Base-by-base conservation (phyloP, 2,113 vertebrate genomes). In the Fregetta grallaria region DNA sequence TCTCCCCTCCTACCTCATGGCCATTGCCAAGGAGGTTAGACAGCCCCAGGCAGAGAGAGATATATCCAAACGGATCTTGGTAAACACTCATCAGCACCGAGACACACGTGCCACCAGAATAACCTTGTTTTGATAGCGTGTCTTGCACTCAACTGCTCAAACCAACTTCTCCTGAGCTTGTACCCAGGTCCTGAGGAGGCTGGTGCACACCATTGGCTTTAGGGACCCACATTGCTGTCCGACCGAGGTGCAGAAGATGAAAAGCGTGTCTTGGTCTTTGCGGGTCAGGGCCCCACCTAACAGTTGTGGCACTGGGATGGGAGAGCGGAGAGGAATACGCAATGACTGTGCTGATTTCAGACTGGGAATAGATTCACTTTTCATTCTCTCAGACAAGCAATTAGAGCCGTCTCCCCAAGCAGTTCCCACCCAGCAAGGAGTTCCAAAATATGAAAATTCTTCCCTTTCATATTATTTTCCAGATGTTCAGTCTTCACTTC, bases 401-500 rank as follows among this genome's bases (percentile, higher is more conserved):
- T 68, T 92, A 94, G 86, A 94, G 74, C 40, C 3, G 9, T 87
- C 70, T 91, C 82, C 86, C 94, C 87, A 65, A 36, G 85, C 52
- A 68, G 68, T 68, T 91, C 81, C 87, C 67, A 76, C 74, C 50
- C 79, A 78, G 95, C 86, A 87, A 90, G 95, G 80, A 90, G 79
- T 72, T 93, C 79, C 91, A 77, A 81, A 88, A 95, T 94, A 95
- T 84, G 84, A 77, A 63, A 86, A 55, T 75, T 83, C 73, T 88
- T 82, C 70, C 90, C 67, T 67, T 85, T 91, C 52, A 65, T 86
- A 93, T 77, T 93, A 65, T 92, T 96, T 97, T 95, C 96, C 95
- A 96, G 96, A 97, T 96, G 92, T 96, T 97, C 94, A 92, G 50
- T 94, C 55, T 68, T 72, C 20, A 1, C 88, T 95, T 95, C 78